Evolutionary conservation across 2,113 vertebrate species (phyloP).

Genomic region (Nothobranchius kuhntae): DNA sequence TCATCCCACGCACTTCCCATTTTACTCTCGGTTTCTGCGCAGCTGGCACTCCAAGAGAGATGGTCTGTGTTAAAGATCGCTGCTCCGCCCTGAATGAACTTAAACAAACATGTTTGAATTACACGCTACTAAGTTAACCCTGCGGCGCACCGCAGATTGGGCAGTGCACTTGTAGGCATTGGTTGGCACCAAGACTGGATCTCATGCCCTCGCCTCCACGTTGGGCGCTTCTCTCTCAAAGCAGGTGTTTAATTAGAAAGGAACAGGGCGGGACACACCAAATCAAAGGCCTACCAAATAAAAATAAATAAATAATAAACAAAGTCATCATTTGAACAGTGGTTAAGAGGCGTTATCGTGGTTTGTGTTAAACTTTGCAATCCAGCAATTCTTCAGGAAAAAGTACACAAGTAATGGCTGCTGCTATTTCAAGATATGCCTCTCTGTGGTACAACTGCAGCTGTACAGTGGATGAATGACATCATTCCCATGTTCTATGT

Average conservation of each 20-base stretch:
- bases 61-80: conserved; percentile 28
- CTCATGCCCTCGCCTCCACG: conserved; percentile 15
- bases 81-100: conserved; percentile 64
- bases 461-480: conserved; percentile 11
- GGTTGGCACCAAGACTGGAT: conserved; percentile 44
- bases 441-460: background rate
- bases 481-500: conserved; percentile 36
- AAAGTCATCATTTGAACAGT: conserved; percentile 21
- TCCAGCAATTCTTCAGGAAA: conserved; percentile 29
- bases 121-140: conserved; percentile 66
- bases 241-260: conserved; percentile 76
- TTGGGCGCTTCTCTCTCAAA: conserved; percentile 40
- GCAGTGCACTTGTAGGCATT: conserved; percentile 52
- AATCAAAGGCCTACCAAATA: conserved; percentile 50
- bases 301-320: conserved; percentile 47
- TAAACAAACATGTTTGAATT: conserved; percentile 66
- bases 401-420: conserved; percentile 29
- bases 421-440: conserved; percentile 33
- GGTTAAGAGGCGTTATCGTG: conserved; percentile 43
- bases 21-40: conserved; percentile 36
- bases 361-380: conserved; percentile 40
- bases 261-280: conserved; percentile 49
- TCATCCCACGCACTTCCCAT: conserved; percentile 25
- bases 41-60: conserved; percentile 31
- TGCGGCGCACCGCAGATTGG: conserved; percentile 58